These are phyloP conservation scores for Xestia rhomboidea DNA, from an alignment of 2,888 invertebrate genomes.

Conservation along the genomic window DNA sequence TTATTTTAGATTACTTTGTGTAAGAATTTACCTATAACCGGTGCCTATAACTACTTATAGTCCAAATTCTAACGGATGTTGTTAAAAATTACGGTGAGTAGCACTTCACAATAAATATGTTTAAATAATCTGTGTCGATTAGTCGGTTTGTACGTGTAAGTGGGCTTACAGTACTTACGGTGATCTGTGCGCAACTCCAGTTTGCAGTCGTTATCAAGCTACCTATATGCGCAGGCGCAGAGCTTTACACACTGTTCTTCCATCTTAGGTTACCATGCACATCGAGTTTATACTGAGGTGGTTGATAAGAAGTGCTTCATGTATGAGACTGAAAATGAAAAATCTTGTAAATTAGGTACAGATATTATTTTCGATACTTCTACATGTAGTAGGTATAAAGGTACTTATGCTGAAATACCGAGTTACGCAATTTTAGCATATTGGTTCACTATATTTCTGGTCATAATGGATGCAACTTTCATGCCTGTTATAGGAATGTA, in stretches of 20 bases:
- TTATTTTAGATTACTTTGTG: conserved; percentile 23
- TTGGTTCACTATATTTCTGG: background rate
- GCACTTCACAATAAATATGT: conserved; percentile 21
- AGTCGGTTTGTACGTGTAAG: conserved; percentile 22
- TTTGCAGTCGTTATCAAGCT: conserved; percentile 53
- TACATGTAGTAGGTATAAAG: background rate
- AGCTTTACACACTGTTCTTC: conserved; percentile 39
- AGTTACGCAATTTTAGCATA: background rate
- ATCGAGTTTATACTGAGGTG: conserved; percentile 1
- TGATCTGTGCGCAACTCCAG: conserved; percentile 40
- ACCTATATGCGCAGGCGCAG: conserved; percentile 54
- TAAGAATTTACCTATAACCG: background rate
- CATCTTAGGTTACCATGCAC: conserved; percentile 29
- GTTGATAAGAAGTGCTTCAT: conserved; percentile 9
- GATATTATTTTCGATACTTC: background rate
- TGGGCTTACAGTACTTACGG: conserved; percentile 37
- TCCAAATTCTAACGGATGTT: conserved; percentile 7
- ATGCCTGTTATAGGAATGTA: background rate
- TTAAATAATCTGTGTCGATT: conserved; percentile 25
- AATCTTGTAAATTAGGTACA: background rate
- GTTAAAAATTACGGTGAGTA: background rate
- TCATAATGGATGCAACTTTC: background rate
- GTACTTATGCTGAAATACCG: background rate
- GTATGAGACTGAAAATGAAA: background rate
- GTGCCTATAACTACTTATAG: too few relatives aligned